These are phyloP conservation scores for Oscheius sp. DNA, from an alignment of 1,140 invertebrate species.

Conservation along the genomic window DNA sequence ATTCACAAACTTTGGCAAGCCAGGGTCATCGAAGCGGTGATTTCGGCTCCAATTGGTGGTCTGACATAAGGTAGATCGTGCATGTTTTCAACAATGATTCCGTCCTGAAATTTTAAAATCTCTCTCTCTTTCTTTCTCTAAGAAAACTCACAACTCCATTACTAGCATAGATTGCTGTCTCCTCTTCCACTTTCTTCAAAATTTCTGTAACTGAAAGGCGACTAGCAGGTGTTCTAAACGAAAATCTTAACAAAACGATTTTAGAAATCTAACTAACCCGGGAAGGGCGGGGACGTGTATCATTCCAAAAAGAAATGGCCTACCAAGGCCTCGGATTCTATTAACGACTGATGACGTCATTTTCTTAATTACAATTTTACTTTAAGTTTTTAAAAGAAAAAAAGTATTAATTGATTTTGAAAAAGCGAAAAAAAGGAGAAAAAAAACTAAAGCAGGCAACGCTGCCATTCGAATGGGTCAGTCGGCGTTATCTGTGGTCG, in stretches of 20 bases:
- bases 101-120: conserved; percentile 71
- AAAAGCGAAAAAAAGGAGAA: too few relatives aligned
- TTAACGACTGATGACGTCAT: too few relatives aligned
- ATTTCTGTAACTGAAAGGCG: conserved; percentile 64
- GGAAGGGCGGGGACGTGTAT: conserved; percentile 73
- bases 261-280: conserved; percentile 62
- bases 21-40: conserved; percentile 68
- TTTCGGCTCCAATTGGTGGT: conserved; percentile 70
- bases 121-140: conserved; percentile 6
- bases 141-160: conserved; percentile 65
- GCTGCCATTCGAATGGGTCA: too few relatives aligned
- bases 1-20: conserved; percentile 6
- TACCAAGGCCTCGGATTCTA: not conserved
- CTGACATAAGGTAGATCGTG: conserved; percentile 77
- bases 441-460: too few relatives aligned
- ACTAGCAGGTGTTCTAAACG: conserved; percentile 67
- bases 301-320: conserved; percentile 71
- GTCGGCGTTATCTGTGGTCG: too few relatives aligned
- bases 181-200: conserved; percentile 66
- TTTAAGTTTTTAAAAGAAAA: too few relatives aligned
- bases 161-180: conserved; percentile 68
- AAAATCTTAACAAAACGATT: not conserved
- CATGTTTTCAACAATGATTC: conserved; percentile 80
- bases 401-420: too few relatives aligned
- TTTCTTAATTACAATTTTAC: too few relatives aligned